Conservation (phyloP, 2,888 invertebrate species). For the Drosophila birchii region DNA sequence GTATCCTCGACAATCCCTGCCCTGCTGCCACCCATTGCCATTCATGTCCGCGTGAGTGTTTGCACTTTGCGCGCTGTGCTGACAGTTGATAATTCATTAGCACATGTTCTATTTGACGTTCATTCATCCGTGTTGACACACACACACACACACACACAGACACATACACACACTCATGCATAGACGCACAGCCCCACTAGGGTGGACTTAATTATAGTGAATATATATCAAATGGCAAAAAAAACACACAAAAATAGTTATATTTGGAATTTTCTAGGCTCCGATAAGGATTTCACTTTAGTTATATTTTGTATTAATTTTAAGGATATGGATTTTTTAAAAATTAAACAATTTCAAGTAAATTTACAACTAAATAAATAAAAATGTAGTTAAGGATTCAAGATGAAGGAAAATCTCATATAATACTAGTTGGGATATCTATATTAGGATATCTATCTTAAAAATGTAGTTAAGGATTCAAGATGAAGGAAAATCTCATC, state of each 20-base stretch:
- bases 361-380: too few relatives aligned
- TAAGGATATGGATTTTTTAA: background rate
- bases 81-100: slow-evolving; percentile 77
- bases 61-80: slow-evolving; percentile 73
- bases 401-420: background rate
- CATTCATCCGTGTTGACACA: slow-evolving; percentile 71
- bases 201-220: slow-evolving; percentile 15
- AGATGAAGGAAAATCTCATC: background rate
- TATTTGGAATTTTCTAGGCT: background rate
- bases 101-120: slow-evolving; percentile 78
- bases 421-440: background rate
- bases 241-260: background rate
- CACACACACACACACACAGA: too few relatives aligned
- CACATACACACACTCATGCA: slow-evolving; percentile 36
- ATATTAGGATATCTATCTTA: too few relatives aligned
- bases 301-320: background rate
- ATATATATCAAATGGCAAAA: background rate
- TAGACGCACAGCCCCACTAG: slow-evolving; percentile 10
- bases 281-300: background rate
- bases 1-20: background rate
- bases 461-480: background rate
- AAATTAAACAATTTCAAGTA: background rate
- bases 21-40: background rate
- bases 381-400: background rate
- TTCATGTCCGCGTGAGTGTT: slow-evolving; percentile 66